Evolutionary conservation across 1,140 invertebrate genomes (phyloP).

Genomic region (Conus ventricosus): DNA sequence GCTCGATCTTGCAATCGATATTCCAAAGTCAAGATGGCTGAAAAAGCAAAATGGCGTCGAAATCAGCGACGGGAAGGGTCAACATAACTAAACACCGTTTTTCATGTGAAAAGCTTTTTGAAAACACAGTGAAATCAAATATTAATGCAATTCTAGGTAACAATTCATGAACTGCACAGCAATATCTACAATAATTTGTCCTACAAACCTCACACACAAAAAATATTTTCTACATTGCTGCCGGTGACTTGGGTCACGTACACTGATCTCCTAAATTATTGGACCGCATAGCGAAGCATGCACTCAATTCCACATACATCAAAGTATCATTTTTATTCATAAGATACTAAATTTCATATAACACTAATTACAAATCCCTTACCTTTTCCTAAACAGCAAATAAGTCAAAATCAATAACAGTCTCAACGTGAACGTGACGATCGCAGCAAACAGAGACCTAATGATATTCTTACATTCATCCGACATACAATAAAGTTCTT

Average conservation of each 20-base stretch:
- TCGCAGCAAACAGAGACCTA: not conserved
- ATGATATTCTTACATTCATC: not conserved
- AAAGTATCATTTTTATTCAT: not conserved
- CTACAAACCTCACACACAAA: not conserved
- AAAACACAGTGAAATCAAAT: not conserved
- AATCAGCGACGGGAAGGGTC: not conserved
- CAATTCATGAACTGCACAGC: not conserved
- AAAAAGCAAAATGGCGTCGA: not conserved
- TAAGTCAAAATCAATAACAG: not conserved
- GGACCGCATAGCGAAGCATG: not conserved
- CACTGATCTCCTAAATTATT: not conserved
- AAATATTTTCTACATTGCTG: not conserved
- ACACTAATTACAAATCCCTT: not conserved
- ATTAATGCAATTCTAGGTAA: not conserved
- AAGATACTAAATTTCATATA: not conserved
- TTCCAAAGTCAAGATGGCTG: constrained; percentile 1
- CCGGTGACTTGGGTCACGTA: not conserved
- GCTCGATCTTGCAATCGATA: not conserved
- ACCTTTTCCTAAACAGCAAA: not conserved
- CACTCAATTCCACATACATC: not conserved
- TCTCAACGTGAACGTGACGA: not conserved
- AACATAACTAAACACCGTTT: not conserved
- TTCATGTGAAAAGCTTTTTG: not conserved
- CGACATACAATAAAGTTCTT: not conserved
- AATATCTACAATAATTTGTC: not conserved